Base-by-base conservation (phyloP, 2,113 vertebrate genomes). In the Montifringilla adamsi region DNA sequence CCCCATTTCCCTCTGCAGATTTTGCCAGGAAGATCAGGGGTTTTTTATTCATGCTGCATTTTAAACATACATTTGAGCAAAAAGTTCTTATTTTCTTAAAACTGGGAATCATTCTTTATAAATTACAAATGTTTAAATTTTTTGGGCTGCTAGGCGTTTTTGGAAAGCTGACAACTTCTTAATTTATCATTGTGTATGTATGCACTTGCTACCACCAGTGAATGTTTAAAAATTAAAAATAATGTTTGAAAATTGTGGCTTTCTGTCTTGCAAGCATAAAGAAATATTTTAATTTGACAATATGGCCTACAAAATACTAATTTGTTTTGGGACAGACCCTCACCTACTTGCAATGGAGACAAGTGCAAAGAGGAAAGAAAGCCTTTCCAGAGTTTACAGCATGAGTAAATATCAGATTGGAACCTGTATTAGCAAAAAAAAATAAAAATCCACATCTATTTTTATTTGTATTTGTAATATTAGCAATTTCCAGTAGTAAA, bases 281-380 rank as follows among this genome's bases (percentile, higher is more conserved):
- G 79, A 96, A 97, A 94, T 94, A 44, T 96, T 97, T 97, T 96
- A 92, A 95, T 97, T 94, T 97, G 94, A 97, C 89, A 95, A 37
- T 90, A 94, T 76, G 73, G 89, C 91, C 95, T 76, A 95, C 55
- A 95, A 97, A 97, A 96, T 92, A 66, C 77, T 96, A 44, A 95
- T 97, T 97, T 95, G 72, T 96, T 97, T 90, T 56, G 84, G 87
- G 82, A 94, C 55, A 96, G 74, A 90, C 91, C 76, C 59, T 94
- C 69, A 96, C 85, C 82, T 89, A 70, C 87, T 93, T 97, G 62
- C 6, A 20, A 11, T 66, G 87, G 82, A 88, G 90, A 53, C 20
- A 78, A 89, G 37, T 3, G 2, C 60, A 89, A 79, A 80, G 43
- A 46, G 60, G 43, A 95, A 80, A 72, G 52, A 91, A 91, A 87